A percentile compares a stretch with the other conserved stretches of the same genome.
Evolutionary conservation across 2,113 vertebrate species (phyloP).

Genomic region (Carassius gibelio): DNA sequence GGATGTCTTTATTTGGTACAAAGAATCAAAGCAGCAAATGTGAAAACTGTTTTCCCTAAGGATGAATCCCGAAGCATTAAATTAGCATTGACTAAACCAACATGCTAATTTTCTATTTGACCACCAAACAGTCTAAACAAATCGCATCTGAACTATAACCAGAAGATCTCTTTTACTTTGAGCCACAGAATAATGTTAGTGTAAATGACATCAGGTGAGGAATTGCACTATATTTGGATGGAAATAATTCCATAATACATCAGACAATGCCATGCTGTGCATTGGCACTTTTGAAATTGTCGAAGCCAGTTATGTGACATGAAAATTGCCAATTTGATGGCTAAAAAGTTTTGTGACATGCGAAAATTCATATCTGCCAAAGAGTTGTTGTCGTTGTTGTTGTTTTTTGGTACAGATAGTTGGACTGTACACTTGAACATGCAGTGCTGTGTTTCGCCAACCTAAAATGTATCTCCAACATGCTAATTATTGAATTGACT

Average conservation of each 20-base stretch:
- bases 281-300: neutral
- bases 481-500: constrained; percentile 4
- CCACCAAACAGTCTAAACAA: neutral
- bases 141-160: neutral
- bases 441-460: neutral
- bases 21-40: neutral
- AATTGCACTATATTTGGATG: neutral
- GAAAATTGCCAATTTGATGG: neutral
- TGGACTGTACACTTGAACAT: neutral
- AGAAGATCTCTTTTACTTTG: neutral
- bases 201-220: neutral
- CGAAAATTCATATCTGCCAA: neutral
- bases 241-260: neutral
- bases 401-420: neutral
- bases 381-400: neutral
- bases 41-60: neutral
- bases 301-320: neutral
- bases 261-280: neutral
- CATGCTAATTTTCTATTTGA: neutral
- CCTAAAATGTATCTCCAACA: neutral
- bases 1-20: neutral
- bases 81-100: neutral
- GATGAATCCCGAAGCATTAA: neutral
- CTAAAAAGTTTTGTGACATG: neutral
- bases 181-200: neutral